These are phyloP conservation scores for Edolisoma coerulescens DNA, from an alignment of 2,113 vertebrate species.

Conservation along the genomic window DNA sequence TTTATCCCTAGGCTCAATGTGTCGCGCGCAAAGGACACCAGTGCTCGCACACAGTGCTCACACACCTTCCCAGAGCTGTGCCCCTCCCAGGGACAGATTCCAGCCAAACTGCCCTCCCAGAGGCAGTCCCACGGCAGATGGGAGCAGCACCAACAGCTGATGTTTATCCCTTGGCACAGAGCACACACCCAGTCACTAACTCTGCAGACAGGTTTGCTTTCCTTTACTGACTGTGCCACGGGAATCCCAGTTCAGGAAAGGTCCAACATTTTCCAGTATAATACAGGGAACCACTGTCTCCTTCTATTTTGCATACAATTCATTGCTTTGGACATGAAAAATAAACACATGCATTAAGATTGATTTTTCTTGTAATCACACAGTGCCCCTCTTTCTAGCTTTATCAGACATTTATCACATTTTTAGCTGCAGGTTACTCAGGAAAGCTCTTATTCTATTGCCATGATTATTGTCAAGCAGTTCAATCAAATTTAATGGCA, in stretches of 20 bases:
- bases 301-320: not conserved
- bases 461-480: not conserved
- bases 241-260: not conserved
- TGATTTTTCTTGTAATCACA: not conserved
- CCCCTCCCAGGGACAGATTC: not conserved
- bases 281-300: not conserved
- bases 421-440: not conserved
- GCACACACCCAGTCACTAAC: too few relatives aligned
- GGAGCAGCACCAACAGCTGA: not conserved
- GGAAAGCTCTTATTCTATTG: not conserved
- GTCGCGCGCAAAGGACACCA: not conserved
- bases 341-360: not conserved
- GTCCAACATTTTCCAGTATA: not conserved
- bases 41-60: not conserved
- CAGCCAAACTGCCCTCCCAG: not conserved
- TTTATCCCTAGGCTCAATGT: not conserved
- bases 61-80: fast-evolving
- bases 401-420: not conserved
- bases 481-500: not conserved
- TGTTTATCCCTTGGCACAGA: not conserved
- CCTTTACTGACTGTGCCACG: not conserved
- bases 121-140: not conserved
- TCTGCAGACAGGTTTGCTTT: not conserved
- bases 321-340: not conserved
- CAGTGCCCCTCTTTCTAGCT: not conserved